Conservation (phyloP, 2,797 vertebrate species). For the Argentina silus region DNA sequence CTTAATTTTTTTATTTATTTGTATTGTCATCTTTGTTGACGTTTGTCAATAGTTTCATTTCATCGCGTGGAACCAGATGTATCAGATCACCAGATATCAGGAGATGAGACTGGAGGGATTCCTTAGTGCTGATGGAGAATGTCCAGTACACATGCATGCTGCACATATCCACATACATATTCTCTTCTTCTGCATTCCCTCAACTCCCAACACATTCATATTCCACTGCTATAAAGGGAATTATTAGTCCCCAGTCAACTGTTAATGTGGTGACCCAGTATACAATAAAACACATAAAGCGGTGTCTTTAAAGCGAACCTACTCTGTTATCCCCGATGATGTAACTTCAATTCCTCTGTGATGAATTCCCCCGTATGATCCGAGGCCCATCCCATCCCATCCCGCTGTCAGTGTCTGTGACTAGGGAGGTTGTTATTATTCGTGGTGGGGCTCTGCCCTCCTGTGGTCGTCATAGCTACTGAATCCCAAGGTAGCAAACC, state of each 20-base stretch:
- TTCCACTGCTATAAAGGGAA: neutral
- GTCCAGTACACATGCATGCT: conserved; percentile 23
- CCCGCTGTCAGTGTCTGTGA: conserved; percentile 30
- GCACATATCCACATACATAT: conserved; percentile 66
- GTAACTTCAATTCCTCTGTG: conserved; percentile 30
- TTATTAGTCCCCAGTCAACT: neutral
- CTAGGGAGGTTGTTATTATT: conserved; percentile 36
- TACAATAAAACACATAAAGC: neutral
- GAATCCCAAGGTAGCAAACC: conserved; percentile 18
- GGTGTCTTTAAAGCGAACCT: neutral
- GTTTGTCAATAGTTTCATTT: conserved; percentile 41
- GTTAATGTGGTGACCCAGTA: no score
- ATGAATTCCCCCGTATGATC: neutral
- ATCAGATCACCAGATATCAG: neutral
- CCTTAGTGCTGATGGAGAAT: conserved; percentile 59
- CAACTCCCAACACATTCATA: neutral
- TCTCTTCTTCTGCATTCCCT: conserved; percentile 56
- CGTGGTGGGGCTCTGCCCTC: conserved; percentile 77
- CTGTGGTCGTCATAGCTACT: conserved; percentile 73
- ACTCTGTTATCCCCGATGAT: neutral
- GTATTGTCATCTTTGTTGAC: neutral
- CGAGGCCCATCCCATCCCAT: neutral
- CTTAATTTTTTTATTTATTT: conserved; percentile 47
- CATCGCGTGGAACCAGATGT: conserved; percentile 40
- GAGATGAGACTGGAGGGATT: neutral